Evolutionary conservation across 2,113 vertebrate genomes (phyloP).

Genomic region (Oryzias javanicus): DNA sequence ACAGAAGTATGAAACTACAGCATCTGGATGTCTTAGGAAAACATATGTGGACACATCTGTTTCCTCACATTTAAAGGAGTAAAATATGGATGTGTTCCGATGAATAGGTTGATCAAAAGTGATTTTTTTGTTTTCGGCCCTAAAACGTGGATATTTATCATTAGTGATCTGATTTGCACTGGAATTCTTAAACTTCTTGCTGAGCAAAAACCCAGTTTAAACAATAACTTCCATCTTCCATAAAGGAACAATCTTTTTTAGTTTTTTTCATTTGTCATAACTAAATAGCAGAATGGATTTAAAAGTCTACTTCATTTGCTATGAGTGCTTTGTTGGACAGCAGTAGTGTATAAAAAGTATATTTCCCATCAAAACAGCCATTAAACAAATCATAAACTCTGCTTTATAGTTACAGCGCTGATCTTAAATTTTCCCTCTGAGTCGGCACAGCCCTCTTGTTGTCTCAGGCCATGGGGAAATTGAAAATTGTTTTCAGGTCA

Average conservation of each 20-base stretch:
- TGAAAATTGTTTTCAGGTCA: constrained; percentile 87
- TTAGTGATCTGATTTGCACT: constrained; percentile 40
- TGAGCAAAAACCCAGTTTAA: constrained; percentile 41
- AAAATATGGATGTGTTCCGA: constrained; percentile 66
- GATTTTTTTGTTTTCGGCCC: constrained; percentile 42
- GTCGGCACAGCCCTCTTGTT: constrained; percentile 71
- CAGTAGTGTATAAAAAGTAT: constrained; percentile 77
- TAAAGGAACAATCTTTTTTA: constrained; percentile 24
- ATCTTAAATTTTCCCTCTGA: constrained; percentile 78
- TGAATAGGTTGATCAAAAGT: constrained; percentile 66
- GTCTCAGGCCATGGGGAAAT: constrained; percentile 87
- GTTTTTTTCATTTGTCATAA: constrained; percentile 60
- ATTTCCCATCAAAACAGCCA: constrained; percentile 80
- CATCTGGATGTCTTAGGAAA: constrained; percentile 77
- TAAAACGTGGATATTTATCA: constrained; percentile 2
- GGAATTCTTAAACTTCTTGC: constrained; percentile 11
- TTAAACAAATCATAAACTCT: constrained; percentile 81
- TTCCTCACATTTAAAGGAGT: constrained; percentile 54
- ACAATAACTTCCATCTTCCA: constrained; percentile 40
- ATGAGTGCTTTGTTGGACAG: constrained; percentile 78
- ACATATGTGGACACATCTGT: constrained; percentile 81
- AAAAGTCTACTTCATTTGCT: constrained; percentile 74
- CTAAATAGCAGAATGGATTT: constrained; percentile 73
- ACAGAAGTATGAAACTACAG: constrained; percentile 73
- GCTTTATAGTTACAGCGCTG: constrained; percentile 70